Evolutionary conservation across 2,113 vertebrate species (phyloP), one percentile per base, ranked within the genome.

Genomic region (Dicerorhinus sumatrensis): DNA sequence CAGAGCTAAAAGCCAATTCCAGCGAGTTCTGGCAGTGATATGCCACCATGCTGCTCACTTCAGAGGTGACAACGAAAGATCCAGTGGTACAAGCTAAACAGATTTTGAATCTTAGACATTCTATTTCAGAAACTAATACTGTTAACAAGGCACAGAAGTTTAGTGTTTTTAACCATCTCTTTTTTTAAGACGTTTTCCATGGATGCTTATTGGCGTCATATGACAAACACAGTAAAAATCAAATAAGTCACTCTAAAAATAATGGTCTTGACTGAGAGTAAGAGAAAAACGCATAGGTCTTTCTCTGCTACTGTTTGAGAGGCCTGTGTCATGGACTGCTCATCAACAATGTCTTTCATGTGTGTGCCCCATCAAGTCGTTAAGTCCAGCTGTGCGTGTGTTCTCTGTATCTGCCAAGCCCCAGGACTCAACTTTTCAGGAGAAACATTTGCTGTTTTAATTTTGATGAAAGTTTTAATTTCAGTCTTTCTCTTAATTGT

Each of bases 1-100:
- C 51, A 54, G 33, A 92, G 77, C 87, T 56, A 97, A 95, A 91
- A 98, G 98, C 97, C 95, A 88, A 79, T 86, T 98, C 96, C 97
- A 97, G 88, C 97, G 67, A 97, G 96, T 96, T 96, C 97, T 98
- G 97, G 92, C 72, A 46, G 58, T 96, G 94, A 96, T 82, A 6
- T 4, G 92, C 92, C 65, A 96, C 97, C 98, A 98, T 88, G 95
- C 98, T 96, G 97, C 79, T 94, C 69, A 51, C 90, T 90, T 92
- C 85, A 98, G 94, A 92, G 33, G 51, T 11, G 79, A 94, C 91
- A 97, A 97, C 0, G 89, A 0, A 25, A 25, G 77, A 48, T n/a
- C 25, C 79, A 58, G 56, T 8, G 36, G 42, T 7, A 48, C 27
- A n/a, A 60, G 51, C 51, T 16, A 23, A 58, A 85, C 58, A 18